Evolutionary conservation across 2,113 vertebrate species (phyloP).

Genomic region (Crypturellus undulatus): DNA sequence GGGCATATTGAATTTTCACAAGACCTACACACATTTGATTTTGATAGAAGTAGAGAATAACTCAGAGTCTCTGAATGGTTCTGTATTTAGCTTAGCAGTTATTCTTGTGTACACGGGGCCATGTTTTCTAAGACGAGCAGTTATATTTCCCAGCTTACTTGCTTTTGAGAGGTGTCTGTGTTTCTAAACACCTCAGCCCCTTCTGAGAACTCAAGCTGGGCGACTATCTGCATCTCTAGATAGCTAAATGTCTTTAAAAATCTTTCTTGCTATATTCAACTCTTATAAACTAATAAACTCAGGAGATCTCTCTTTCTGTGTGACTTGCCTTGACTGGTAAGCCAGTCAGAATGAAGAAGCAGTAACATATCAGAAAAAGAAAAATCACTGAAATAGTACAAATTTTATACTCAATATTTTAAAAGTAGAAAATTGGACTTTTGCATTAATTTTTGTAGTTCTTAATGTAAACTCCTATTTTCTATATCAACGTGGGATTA

Average conservation of each 20-base stretch:
- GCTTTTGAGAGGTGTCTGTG: not conserved
- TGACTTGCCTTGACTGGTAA: not conserved
- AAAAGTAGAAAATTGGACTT: not conserved
- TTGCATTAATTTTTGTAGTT: not conserved
- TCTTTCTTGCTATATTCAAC: not conserved
- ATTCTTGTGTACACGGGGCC: not conserved
- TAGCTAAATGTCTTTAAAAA: not conserved
- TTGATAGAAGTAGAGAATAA: not conserved
- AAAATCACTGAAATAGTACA: not conserved
- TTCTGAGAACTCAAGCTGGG: not conserved
- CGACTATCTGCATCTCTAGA: not conserved
- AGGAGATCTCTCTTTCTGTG: not conserved
- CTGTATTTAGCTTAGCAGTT: not conserved
- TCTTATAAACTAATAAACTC: not conserved
- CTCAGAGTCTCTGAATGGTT: not conserved
- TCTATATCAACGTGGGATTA: not conserved
- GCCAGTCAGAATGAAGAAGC: not conserved
- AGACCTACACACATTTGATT: not conserved
- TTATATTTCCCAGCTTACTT: not conserved
- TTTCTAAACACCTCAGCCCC: not conserved
- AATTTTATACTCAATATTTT: not conserved
- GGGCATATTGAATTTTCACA: not conserved
- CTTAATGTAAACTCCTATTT: not conserved
- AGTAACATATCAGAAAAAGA: not conserved
- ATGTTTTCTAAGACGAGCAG: not conserved